Percentiles rank a stretch among this genome's conserved stretches.
Evolutionary conservation across 2,113 vertebrate genomes (phyloP).

Genomic region (Rhinolophus sinicus): DNA sequence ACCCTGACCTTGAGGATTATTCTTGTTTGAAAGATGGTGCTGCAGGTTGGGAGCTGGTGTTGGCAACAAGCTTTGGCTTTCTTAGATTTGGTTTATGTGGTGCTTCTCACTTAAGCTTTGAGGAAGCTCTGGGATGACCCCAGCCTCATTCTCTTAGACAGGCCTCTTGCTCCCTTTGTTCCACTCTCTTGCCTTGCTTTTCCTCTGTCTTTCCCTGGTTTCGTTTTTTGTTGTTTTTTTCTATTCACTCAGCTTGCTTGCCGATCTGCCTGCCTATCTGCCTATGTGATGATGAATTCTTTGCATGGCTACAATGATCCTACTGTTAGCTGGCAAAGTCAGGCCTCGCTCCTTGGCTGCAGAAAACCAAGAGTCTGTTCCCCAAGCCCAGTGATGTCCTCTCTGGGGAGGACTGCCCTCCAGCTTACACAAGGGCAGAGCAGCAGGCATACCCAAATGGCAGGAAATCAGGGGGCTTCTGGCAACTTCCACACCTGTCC

Average conservation of each 20-base stretch:
- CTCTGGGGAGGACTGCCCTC: conserved; percentile 20
- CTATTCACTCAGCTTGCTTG: conserved; percentile 62
- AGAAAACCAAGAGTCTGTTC: conserved; percentile 60
- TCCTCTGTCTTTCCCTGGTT: background rate
- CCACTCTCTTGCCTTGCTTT: conserved; percentile 34
- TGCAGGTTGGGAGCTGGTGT: conserved; percentile 29
- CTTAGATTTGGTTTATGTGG: conserved; percentile 42
- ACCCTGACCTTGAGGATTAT: conserved; percentile 82
- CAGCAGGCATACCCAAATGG: conserved; percentile 40
- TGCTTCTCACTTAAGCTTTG: conserved; percentile 44
- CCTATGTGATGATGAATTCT: conserved; percentile 73
- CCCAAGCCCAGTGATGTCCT: background rate
- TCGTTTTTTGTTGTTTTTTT: background rate
- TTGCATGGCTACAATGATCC: conserved; percentile 62
- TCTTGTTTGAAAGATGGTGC: conserved; percentile 82
- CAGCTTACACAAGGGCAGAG: background rate
- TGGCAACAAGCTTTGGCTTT: conserved; percentile 50
- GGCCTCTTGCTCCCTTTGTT: conserved; percentile 46
- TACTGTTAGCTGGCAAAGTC: conserved; percentile 61
- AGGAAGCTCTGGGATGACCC: conserved; percentile 8
- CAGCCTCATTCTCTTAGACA: conserved; percentile 26
- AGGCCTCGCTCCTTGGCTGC: conserved; percentile 58
- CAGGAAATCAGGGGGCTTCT: conserved; percentile 48
- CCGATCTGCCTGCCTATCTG: conserved; percentile 42
- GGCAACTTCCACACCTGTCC: conserved; percentile 21